A percentile compares a stretch with the other conserved stretches of the same genome.
Conservation (phyloP, 2,113 vertebrate genomes). For the Laterallus jamaicensis region DNA sequence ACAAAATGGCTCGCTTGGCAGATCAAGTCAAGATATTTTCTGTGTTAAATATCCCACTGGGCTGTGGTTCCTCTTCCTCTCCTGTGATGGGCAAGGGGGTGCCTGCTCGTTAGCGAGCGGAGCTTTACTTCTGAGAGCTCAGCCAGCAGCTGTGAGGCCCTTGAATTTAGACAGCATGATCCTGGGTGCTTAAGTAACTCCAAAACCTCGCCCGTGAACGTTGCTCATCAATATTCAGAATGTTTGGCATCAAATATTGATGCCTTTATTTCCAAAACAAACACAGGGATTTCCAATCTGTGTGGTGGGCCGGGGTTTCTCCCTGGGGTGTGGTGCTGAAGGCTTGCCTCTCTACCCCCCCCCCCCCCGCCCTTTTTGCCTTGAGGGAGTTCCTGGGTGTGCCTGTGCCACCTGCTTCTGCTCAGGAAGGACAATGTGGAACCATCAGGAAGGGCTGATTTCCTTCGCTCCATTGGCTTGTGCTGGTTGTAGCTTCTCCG, state of each 20-base stretch:
- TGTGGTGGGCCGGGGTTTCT: neutral
- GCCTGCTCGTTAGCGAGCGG: neutral
- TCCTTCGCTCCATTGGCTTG: neutral
- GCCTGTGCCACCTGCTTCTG: neutral
- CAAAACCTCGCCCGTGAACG: neutral
- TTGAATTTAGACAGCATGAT: neutral
- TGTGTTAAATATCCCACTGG: neutral
- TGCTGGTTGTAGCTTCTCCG: neutral
- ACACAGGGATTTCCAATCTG: neutral
- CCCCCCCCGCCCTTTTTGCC: accelerated
- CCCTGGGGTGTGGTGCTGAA: neutral
- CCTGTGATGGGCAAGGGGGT: neutral
- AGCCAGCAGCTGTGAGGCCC: neutral
- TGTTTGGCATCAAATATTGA: slow-evolving; percentile 38
- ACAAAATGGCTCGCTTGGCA: neutral
- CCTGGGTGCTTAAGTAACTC: slow-evolving; percentile 30
- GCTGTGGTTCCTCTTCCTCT: neutral
- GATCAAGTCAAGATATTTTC: slow-evolving; percentile 9
- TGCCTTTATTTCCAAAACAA: slow-evolving; percentile 58
- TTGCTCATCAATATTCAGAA: slow-evolving; percentile 32
- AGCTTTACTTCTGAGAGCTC: neutral
- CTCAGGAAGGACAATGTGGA: neutral
- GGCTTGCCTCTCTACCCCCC: neutral
- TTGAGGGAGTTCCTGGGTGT: neutral
- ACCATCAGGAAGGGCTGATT: neutral